Base-by-base conservation (phyloP, 2,113 vertebrate genomes). In the Tetrao urogallus region DNA sequence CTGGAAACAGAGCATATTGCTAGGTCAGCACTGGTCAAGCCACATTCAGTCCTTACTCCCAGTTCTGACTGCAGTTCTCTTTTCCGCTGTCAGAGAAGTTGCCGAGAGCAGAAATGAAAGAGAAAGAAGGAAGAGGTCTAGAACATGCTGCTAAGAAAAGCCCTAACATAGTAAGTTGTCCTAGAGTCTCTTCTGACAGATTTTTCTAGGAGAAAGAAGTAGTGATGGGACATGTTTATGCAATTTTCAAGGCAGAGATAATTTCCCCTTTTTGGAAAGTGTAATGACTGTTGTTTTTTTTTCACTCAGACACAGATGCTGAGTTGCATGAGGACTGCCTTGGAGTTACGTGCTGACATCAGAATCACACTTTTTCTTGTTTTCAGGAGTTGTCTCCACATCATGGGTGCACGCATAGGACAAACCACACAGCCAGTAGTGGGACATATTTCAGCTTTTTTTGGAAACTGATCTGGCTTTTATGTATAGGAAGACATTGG, bases 121-220 rank as follows among this genome's bases (percentile, higher is more conserved):
- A 36, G 56, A 63, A 32, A 67, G 11, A 38, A 14, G 36, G 34
- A 42, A 91, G 32, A 81, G 14, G 24, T 34, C 36, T 58, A 3
- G 1, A 13, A 15, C 0, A 0, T 3, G 7, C 25, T 20, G 21
- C 74, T 90, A 56, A 13, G 69, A 77, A 56, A 21, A 60, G 16
- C 38, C 36, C 77, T n/a, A 30, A 30, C 6, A 13, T 10, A 74
- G 1, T 3, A 82, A 63, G 16, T 16, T 70, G 24, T 79, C 18
- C 21, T 34, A 38, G 4, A 50, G 48, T 28, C 28, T 56, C 60
- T 61, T 71, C 45, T 40, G 38, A 64, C 50, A 83, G 3, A 11
- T 60, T 34, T 67, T 72, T 36, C 22, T 16, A 43, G 32, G 25
- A 30, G 50, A 65, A 30, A 58, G 48, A 8, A 11, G 2, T 2